Evolutionary conservation across 2,888 invertebrate genomes (phyloP).

Genomic region (Patella pellucida): DNA sequence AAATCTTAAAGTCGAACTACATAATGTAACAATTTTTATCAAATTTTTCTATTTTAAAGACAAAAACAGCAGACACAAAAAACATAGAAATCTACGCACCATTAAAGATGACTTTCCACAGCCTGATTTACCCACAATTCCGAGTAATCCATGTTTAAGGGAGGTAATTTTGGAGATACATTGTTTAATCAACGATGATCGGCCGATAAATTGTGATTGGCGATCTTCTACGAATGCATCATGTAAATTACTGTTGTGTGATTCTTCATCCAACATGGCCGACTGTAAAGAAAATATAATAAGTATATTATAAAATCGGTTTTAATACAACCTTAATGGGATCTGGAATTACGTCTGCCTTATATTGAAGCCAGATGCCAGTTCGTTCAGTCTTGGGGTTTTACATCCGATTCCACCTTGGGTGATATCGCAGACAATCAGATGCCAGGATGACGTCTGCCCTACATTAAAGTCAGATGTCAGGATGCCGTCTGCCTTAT

Average conservation of each 20-base stretch:
- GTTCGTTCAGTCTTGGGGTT: too few species aligned
- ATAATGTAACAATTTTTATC: neutral
- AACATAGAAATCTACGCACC: constrained; percentile 46
- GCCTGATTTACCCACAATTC: constrained; percentile 68
- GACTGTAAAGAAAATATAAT: constrained; percentile 42
- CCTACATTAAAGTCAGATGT: too few species aligned
- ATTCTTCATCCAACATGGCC: constrained; percentile 57
- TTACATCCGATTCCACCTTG: too few species aligned
- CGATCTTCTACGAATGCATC: constrained; percentile 55
- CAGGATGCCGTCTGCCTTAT: too few species aligned
- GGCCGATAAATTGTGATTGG: constrained; percentile 57
- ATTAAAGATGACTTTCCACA: constrained; percentile 70
- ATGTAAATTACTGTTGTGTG: constrained; percentile 57
- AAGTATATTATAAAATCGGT: neutral
- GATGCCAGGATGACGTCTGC: too few species aligned
- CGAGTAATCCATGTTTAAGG: constrained; percentile 52
- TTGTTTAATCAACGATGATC: constrained; percentile 54
- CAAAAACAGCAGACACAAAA: neutral
- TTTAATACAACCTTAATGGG: neutral
- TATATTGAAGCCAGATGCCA: too few species aligned
- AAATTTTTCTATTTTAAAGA: too few species aligned
- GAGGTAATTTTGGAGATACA: constrained; percentile 50
- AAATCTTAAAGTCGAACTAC: too few species aligned
- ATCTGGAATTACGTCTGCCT: too few species aligned
- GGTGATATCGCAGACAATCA: too few species aligned